Base-by-base conservation (phyloP, 2,113 vertebrate genomes). In the Trinectes maculatus region DNA sequence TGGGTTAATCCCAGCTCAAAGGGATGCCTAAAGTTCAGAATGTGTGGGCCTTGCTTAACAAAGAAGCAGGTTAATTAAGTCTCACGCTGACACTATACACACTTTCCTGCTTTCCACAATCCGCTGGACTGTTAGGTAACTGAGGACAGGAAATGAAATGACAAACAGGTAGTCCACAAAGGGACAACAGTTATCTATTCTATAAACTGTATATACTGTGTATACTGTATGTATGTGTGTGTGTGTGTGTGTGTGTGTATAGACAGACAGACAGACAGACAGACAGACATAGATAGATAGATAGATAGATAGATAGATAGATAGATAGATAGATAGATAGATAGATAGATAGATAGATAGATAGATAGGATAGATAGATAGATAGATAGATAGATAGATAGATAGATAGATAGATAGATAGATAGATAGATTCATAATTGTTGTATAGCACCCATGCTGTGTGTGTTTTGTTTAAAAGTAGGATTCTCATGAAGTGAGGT, bases 61-160 rank as follows among this genome's bases (percentile, higher is more conserved):
- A 89, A 80, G 79, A 84, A 75, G 57, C 72, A 74, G 84, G 85
- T 87, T 91, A 89, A 92, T 92, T 90, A 91, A 90, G 86, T 79
- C 77, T 79, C 69, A 53, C 77, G 82, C 61, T 80, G 82, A 90
- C 80, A 82, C 51, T 57, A 49, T 63, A 57, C 47, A 43, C 54
- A 43, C 56, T 70, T 65, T 51, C 43, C 64, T 60, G 62, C 79
- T 70, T 37, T 40, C 18, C 16, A 53, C 57, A 82, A 87, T 78
- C 67, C 63, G 54, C 55, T 28, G 31, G 29, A 71, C 61, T 70
- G 42, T 48, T 43, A 74, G 56, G 70, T 55, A 77, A 70, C 73
- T n/a, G 51, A 36, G 74, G 42, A 59, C 13, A 53, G 68, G 55
- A 73, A 80, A 70, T 51, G 57, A 73, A n/a, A n/a, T n/a, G 62